A percentile compares a stretch with the other conserved stretches of the same genome.
These are phyloP conservation scores for Gobio gobio DNA, from an alignment of 2,113 vertebrate species.

Conservation along the genomic window DNA sequence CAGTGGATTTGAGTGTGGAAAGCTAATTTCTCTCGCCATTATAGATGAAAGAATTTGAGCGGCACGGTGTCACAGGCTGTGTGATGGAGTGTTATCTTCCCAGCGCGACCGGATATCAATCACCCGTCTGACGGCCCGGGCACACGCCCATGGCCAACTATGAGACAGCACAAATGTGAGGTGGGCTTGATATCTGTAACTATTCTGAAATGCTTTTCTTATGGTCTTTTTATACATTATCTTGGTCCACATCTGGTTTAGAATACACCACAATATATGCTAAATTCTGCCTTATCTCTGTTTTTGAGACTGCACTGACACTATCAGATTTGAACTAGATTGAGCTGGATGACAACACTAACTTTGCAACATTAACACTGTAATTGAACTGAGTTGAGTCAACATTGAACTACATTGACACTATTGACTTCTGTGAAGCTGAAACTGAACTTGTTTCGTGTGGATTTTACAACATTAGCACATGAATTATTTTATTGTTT, in stretches of 20 bases:
- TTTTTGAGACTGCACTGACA: too few relatives aligned
- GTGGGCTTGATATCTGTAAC: slow-evolving; percentile 25
- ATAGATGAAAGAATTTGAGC: slow-evolving; percentile 61
- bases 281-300: neutral
- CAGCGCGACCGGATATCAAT: slow-evolving; percentile 65
- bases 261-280: neutral
- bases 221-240: slow-evolving; percentile 57
- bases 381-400: too few relatives aligned
- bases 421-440: neutral
- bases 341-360: neutral
- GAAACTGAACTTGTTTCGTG: neutral
- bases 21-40: slow-evolving; percentile 54
- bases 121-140: slow-evolving; percentile 58
- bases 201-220: neutral
- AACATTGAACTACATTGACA: too few relatives aligned
- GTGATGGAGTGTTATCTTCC: slow-evolving; percentile 67
- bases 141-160: slow-evolving; percentile 48
- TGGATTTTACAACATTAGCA: neutral
- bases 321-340: too few relatives aligned
- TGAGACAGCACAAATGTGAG: slow-evolving; percentile 61
- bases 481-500: neutral
- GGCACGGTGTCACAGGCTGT: slow-evolving; percentile 57
- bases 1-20: slow-evolving; percentile 54
- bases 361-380: too few relatives aligned
- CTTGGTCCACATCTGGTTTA: neutral